A percentile compares a stretch with the other conserved stretches of the same genome.
Conservation (phyloP, 2,888 invertebrate species). For the Xylota segnis region DNA sequence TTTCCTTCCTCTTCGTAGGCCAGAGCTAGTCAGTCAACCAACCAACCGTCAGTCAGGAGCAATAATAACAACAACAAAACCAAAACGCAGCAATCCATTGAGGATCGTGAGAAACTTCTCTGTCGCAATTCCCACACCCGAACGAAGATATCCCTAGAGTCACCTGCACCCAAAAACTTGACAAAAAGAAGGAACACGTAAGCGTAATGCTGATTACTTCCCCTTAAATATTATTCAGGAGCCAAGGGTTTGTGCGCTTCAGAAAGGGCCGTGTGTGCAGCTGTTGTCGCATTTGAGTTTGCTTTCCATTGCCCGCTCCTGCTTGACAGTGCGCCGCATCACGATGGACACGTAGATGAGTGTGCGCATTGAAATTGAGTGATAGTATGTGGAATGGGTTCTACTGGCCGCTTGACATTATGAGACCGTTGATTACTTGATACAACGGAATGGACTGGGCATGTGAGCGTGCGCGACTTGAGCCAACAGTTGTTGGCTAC, state of each 20-base stretch:
- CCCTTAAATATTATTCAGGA: conserved; percentile 61
- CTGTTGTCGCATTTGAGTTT: conserved; percentile 77
- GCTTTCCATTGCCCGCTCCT: conserved; percentile 56
- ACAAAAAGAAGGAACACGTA: conserved; percentile 69
- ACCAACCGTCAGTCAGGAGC: conserved; percentile 34
- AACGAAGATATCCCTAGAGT: conserved; percentile 62
- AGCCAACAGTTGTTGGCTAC: conserved; percentile 34
- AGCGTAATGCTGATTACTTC: conserved; percentile 72
- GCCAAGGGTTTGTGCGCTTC: conserved; percentile 65
- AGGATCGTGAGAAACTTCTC: conserved; percentile 84
- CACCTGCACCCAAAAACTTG: conserved; percentile 77
- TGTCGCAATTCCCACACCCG: conserved; percentile 84
- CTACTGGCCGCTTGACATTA: conserved; percentile 47
- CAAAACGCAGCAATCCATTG: conserved; percentile 77
- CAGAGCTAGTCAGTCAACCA: conserved; percentile 49
- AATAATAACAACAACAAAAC: conserved; percentile 57
- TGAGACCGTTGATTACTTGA: conserved; percentile 24
- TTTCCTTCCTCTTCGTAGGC: conserved; percentile 53
- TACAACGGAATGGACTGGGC: conserved; percentile 29
- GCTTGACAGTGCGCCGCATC: conserved; percentile 32
- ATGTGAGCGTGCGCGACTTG: conserved; percentile 54
- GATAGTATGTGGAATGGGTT: conserved; percentile 42
- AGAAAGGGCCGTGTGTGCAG: conserved; percentile 59
- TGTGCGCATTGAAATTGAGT: conserved; percentile 56
- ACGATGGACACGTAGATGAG: conserved; percentile 45